Conservation (phyloP, 2,888 invertebrate genomes). For the Acanthacorydalis orientalis region DNA sequence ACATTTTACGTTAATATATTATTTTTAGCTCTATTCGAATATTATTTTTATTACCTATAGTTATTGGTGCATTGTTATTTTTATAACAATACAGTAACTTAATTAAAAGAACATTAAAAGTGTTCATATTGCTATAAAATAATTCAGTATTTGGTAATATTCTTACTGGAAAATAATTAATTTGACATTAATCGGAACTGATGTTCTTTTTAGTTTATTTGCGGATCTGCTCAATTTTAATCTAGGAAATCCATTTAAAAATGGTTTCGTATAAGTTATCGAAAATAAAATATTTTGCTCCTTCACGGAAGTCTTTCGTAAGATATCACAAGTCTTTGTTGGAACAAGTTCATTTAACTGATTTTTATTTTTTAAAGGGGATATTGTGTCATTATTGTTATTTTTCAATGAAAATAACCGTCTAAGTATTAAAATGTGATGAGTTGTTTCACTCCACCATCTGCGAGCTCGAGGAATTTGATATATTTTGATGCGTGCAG, state of each 20-base stretch:
- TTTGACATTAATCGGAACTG: slow-evolving; percentile 20
- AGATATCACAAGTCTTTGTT: not conserved
- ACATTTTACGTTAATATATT: too few species aligned
- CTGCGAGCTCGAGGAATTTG: slow-evolving; percentile 17
- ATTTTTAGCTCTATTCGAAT: too few species aligned
- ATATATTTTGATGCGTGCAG: slow-evolving; percentile 5
- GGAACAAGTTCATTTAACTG: not conserved
- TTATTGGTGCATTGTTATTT: too few species aligned
- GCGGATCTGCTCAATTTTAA: slow-evolving; percentile 18
- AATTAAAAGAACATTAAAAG: too few species aligned
- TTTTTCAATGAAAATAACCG: slow-evolving; percentile 14
- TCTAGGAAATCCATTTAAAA: slow-evolving; percentile 18
- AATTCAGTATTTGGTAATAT: too few species aligned
- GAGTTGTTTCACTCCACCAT: slow-evolving; percentile 25
- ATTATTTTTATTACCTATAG: too few species aligned
- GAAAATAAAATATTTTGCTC: not conserved
- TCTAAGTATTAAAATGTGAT: slow-evolving; percentile 20
- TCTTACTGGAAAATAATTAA: slow-evolving; percentile 12
- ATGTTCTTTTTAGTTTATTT: slow-evolving; percentile 13
- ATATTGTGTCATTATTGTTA: slow-evolving; percentile 16
- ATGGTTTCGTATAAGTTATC: not conserved
- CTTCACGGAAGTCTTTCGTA: not conserved
- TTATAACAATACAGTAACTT: too few species aligned
- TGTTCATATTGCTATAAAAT: too few species aligned
- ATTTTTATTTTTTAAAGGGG: slow-evolving; percentile 13